phyloP scores from a whole-genome alignment of 2,113 vertebrate genomes.

The Atractosteus spatula region DNA sequence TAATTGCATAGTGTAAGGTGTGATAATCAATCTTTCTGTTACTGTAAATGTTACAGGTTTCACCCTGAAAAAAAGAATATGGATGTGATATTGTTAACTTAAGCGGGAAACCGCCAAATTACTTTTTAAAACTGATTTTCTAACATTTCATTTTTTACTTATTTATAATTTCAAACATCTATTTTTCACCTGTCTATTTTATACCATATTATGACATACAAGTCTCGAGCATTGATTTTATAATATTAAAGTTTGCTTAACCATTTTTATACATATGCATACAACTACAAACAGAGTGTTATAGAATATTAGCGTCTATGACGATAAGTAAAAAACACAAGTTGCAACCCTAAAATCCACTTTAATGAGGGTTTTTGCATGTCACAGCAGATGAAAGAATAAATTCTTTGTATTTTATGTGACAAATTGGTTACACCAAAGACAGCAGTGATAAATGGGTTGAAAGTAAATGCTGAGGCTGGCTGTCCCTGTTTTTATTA shows the following conservation, averaged over 20 bases:
- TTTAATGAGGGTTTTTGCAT: constrained; percentile 43
- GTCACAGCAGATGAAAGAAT: constrained; percentile 48
- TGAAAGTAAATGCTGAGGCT: constrained; percentile 38
- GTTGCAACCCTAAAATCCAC: constrained; percentile 48
- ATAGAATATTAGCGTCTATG: constrained; percentile 47
- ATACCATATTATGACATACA: too few species aligned
- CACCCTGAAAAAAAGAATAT: too few species aligned
- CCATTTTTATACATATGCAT: constrained; percentile 21
- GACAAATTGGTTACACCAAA: constrained; percentile 55
- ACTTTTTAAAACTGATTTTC: too few species aligned
- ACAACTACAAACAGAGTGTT: constrained; percentile 32
- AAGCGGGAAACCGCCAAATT: too few species aligned
- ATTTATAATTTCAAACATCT: too few species aligned
- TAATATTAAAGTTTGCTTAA: constrained; percentile 27
- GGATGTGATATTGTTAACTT: too few species aligned
- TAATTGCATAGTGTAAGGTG: too few species aligned
- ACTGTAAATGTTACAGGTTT: too few species aligned
- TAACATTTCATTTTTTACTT: too few species aligned
- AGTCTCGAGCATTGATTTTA: background rate
- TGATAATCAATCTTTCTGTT: too few species aligned
- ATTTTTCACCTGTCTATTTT: too few species aligned
- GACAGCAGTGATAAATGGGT: constrained; percentile 36
- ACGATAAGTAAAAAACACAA: constrained; percentile 33
- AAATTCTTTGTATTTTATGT: constrained; percentile 58
- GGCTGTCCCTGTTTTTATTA: constrained; percentile 51